phyloP scores from a whole-genome alignment of 1,140 invertebrate species.

The Luehdorfia chinensis region DNA sequence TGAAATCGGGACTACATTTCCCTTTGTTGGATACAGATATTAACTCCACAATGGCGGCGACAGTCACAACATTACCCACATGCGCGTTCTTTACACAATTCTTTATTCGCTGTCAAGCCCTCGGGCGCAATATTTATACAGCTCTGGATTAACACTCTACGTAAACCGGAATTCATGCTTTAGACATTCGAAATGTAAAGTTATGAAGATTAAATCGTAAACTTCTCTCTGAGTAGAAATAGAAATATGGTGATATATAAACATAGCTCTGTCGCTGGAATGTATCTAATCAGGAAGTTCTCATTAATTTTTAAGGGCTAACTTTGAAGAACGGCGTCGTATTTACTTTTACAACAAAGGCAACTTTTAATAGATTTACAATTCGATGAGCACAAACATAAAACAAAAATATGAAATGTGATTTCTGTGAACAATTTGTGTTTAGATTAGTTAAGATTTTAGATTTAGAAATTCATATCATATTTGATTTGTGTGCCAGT shows the following conservation, averaged over 20 bases:
- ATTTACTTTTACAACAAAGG: slow-evolving; percentile 64
- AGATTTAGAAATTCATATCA: too few species aligned
- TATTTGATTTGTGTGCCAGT: too few species aligned
- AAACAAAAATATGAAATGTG: slow-evolving; percentile 11
- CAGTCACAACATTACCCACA: slow-evolving; percentile 66
- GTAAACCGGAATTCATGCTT: slow-evolving; percentile 22
- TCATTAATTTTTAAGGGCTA: slow-evolving; percentile 70
- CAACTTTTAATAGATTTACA: slow-evolving; percentile 71
- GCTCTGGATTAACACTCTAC: slow-evolving; percentile 40
- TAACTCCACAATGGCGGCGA: slow-evolving; percentile 56
- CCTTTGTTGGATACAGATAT: slow-evolving; percentile 65
- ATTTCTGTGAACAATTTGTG: too few species aligned
- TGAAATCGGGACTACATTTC: slow-evolving; percentile 50
- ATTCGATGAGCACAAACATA: slow-evolving; percentile 38
- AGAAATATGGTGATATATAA: slow-evolving; percentile 1
- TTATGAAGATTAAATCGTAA: slow-evolving; percentile 36
- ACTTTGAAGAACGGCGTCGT: slow-evolving; percentile 53
- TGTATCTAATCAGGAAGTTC: slow-evolving; percentile 52
- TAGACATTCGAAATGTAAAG: slow-evolving; percentile 30
- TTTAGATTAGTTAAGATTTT: too few species aligned
- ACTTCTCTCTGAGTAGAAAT: slow-evolving; percentile 23
- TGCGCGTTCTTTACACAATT: slow-evolving; percentile 49
- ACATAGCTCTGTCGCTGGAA: neutral
- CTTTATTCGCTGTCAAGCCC: slow-evolving; percentile 51
- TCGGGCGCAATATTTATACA: slow-evolving; percentile 44